A percentile compares a stretch with the other conserved stretches of the same genome.
Conservation (phyloP, 2,888 invertebrate species). For the Deroplatys truncata region DNA sequence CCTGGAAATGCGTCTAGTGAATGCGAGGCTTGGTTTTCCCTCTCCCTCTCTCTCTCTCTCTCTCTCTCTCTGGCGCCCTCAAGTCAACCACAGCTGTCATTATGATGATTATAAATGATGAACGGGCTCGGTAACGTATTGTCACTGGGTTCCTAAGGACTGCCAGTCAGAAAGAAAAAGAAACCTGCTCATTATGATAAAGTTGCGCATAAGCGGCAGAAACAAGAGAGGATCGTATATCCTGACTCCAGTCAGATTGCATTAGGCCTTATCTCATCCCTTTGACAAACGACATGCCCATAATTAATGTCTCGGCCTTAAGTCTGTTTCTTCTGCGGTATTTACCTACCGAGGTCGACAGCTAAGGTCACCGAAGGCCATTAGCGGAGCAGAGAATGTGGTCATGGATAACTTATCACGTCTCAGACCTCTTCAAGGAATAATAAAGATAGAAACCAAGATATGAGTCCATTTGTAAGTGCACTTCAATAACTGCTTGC, state of each 20-base stretch:
- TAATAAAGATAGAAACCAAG: neutral
- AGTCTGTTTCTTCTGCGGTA: neutral
- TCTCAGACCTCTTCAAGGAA: neutral
- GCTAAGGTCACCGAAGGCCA: neutral
- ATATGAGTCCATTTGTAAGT: no score
- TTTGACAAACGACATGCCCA: neutral
- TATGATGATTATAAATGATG: neutral
- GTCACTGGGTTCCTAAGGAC: neutral
- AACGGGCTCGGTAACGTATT: neutral
- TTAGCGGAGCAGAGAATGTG: neutral
- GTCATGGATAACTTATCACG: neutral
- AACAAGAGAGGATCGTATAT: neutral
- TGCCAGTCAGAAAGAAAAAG: neutral
- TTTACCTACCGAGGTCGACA: neutral
- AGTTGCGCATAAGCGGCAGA: neutral
- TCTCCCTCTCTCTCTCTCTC: neutral
- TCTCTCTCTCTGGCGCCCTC: neutral
- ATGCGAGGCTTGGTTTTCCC: neutral
- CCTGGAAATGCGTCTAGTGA: neutral
- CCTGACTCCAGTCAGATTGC: neutral
- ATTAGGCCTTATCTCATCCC: neutral
- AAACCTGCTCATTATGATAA: neutral
- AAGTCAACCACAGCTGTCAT: neutral
- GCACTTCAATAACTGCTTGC: neutral
- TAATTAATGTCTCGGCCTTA: neutral